Conservation (phyloP, 1,140 invertebrate species). For the Pseudoatta argentina region DNA sequence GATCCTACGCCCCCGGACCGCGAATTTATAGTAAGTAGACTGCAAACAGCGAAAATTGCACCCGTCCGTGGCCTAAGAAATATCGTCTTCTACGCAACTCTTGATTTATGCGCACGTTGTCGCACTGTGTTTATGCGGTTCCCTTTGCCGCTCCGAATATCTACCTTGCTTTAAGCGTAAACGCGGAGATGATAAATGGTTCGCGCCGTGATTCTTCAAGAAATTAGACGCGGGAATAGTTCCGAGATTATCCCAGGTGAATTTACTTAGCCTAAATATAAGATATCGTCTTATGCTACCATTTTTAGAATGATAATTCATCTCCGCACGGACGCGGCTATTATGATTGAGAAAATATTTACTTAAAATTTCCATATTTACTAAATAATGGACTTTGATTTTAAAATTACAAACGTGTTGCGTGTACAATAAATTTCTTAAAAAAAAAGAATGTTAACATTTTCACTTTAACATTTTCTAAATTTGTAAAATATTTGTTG, state of each 20-base stretch:
- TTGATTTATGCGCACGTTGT: slow-evolving; percentile 59
- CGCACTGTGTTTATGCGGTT: slow-evolving; percentile 62
- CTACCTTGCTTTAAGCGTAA: slow-evolving; percentile 54
- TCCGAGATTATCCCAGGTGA: slow-evolving; percentile 45
- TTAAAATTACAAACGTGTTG: not conserved
- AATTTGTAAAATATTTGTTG: slow-evolving; percentile 5
- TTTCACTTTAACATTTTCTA: not conserved
- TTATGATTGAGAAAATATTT: not conserved
- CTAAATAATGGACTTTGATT: not conserved
- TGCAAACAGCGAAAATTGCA: slow-evolving; percentile 61
- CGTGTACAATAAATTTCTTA: too few relatives aligned
- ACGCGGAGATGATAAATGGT: slow-evolving; percentile 58
- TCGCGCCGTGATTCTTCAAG: slow-evolving; percentile 54
- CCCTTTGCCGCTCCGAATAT: slow-evolving; percentile 58
- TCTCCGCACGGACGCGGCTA: not conserved
- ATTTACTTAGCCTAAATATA: slow-evolving; percentile 38
- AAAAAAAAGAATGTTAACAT: too few relatives aligned
- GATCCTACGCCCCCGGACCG: slow-evolving; percentile 59
- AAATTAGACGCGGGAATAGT: slow-evolving; percentile 48
- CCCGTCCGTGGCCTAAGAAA: slow-evolving; percentile 57
- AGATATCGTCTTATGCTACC: not conserved
- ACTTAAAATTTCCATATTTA: not conserved
- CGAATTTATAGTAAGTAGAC: slow-evolving; percentile 62
- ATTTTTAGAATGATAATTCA: slow-evolving; percentile 31
- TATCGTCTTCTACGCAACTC: slow-evolving; percentile 56